Percentiles rank a stretch among this genome's conserved stretches.
Evolutionary conservation across 2,797 vertebrate species (phyloP).

Genomic region (Neoniphon sammara): DNA sequence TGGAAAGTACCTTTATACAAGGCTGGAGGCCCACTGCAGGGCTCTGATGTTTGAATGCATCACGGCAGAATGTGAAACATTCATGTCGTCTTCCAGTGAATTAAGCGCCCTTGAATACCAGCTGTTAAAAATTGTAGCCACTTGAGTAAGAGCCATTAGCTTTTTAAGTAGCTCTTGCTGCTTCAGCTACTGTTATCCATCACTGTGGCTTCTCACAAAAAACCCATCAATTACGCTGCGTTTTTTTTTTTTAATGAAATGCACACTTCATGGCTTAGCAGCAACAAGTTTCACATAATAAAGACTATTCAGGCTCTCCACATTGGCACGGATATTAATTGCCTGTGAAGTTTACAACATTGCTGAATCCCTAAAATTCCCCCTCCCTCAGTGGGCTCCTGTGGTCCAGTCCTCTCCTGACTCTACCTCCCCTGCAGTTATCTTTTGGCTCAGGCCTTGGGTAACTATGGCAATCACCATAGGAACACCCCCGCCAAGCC

Average conservation of each 20-base stretch:
- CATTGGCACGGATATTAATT: conserved; percentile 51
- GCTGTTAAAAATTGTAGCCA: conserved; percentile 42
- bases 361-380: conserved; percentile 36
- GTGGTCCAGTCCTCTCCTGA: conserved; percentile 18
- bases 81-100: conserved; percentile 13
- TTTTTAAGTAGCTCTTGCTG: conserved; percentile 33
- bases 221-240: conserved; percentile 19
- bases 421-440: conserved; percentile 31
- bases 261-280: conserved; percentile 31
- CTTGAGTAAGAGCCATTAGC: conserved; percentile 16
- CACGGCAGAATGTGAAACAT: conserved; percentile 29
- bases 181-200: conserved; percentile 42
- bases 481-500: conserved; percentile 64
- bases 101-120: background rate
- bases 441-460: conserved; percentile 49
- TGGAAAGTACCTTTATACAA: conserved; percentile 35
- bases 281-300: conserved; percentile 53
- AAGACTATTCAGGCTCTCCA: conserved; percentile 22
- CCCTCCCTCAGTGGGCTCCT: conserved; percentile 15
- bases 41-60: conserved; percentile 17
- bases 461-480: conserved; percentile 66
- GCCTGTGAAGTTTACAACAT: conserved; percentile 55
- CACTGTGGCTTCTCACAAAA: conserved; percentile 46
- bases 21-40: conserved; percentile 33
- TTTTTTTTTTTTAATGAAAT: conserved; percentile 56